Base-by-base conservation (phyloP, 2,888 invertebrate genomes). In the Microplitis deprimator region DNA sequence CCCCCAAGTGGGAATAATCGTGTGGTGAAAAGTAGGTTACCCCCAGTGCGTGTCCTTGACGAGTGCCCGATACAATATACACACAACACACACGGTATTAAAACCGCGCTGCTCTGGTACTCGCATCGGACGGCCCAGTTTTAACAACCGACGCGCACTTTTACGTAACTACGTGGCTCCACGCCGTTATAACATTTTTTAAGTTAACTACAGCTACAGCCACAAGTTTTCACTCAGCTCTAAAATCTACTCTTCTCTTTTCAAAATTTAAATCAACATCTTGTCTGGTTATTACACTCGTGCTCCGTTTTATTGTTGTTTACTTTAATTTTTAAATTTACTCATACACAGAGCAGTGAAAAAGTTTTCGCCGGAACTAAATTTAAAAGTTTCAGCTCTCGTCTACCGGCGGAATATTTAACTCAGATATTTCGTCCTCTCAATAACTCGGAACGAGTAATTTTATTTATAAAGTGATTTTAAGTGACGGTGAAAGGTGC, bases 131-230 rank as follows among this genome's bases (percentile, higher is more conserved):
- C 81, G 81, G 81, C 80, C 80, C 77, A 79, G 79, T 81, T 81
- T 77, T 79, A 81, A 50, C 50, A 80, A 81, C 80, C 82, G 82
- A 83, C 83, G 84, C 86, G 82, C 81, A 84, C 84, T 85, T 86
- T 86, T 86, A 86, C 86, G 86, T 86, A 86, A 86, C 83, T 75
- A 68, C 60, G 60, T 77, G 50, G 65, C 64, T 68, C 40, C 70
- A 69, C 70, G 50, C 50, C 50, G 73, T 73, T 29, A 50, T 29
- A 10, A 41, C 3, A 29, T 29, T 29, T 59, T 59, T 29, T 7
- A 71, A 29, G 68, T 68, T 39, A 40, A 40, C 65, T 67, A 20
- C 20, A 67, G 10, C 65, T 67, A 20, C 20, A 67, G 10, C 10
- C 62, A 16, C 17, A 16, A 16, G 62, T 62, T 62, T n/a, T 17